Conservation (phyloP, 1,140 invertebrate species). For the Prorops nasuta region DNA sequence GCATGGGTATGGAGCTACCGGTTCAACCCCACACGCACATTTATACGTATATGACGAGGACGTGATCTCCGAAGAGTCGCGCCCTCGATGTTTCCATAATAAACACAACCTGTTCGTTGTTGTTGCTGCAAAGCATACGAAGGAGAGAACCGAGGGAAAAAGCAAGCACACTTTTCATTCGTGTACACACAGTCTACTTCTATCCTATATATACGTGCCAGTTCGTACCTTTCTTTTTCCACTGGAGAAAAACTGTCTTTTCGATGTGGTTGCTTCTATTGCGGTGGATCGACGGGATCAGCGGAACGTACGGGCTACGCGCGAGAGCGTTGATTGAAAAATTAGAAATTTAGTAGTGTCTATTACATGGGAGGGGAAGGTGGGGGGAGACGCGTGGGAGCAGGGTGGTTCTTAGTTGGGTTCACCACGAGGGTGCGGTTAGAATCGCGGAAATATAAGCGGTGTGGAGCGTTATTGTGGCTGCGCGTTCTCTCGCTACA, state of each 20-base stretch:
- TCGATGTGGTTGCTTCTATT: too few species aligned
- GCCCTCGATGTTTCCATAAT: conserved; percentile 46
- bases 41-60: too few species aligned
- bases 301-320: conserved; percentile 12
- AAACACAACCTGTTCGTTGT: conserved; percentile 51
- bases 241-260: too few species aligned
- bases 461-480: conserved; percentile 24
- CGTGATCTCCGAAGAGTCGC: conserved; percentile 20
- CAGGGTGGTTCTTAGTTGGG: conserved; percentile 21
- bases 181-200: too few species aligned
- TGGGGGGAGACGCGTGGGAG: conserved; percentile 27
- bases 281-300: not conserved
- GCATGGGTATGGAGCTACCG: too few species aligned
- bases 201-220: too few species aligned
- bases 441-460: conserved; percentile 28
- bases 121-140: conserved; percentile 32
- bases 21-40: conserved; percentile 26
- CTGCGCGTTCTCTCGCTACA: conserved; percentile 7
- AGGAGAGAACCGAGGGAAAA: not conserved
- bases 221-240: too few species aligned
- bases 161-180: too few species aligned
- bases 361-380: conserved; percentile 26
- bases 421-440: conserved; percentile 33
- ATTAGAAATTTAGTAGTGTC: conserved; percentile 32
- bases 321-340: conserved; percentile 2